These are phyloP conservation scores for Pempheris klunzingeri DNA, from an alignment of 2,797 vertebrate genomes.

Conservation along the genomic window DNA sequence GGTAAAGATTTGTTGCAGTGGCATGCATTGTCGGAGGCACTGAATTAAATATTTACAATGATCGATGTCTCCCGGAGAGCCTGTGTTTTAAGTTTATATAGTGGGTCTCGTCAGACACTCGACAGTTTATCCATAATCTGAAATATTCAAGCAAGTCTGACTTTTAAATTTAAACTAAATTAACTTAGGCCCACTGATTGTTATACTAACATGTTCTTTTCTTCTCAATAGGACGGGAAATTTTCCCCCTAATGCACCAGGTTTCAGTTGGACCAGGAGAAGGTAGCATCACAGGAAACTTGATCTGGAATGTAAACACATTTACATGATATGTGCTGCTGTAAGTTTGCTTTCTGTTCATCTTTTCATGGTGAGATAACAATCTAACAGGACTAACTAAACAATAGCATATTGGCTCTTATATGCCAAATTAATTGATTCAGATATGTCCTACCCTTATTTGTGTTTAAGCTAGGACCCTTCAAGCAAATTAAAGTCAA, in stretches of 20 bases:
- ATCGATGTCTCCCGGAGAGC: conserved; percentile 78
- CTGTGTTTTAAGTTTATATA: conserved; percentile 80
- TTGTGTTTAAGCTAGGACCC: conserved; percentile 51
- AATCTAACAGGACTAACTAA: not conserved
- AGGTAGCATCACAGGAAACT: not conserved
- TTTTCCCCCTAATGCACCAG: not conserved
- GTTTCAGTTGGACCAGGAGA: not conserved
- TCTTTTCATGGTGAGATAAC: not conserved
- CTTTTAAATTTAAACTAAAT: conserved; percentile 15
- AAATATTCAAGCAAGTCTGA: conserved; percentile 69
- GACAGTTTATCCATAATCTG: conserved; percentile 79
- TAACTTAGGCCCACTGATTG: conserved; percentile 10
- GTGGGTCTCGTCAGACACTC: conserved; percentile 71
- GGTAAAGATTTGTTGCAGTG: conserved; percentile 81
- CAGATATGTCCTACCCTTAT: conserved; percentile 8
- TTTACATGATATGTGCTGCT: not conserved
- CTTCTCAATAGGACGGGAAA: not conserved
- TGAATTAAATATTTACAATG: conserved; percentile 86
- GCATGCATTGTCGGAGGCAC: conserved; percentile 78
- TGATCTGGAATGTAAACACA: not conserved
- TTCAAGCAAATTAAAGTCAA: conserved; percentile 54
- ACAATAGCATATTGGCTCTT: not conserved
- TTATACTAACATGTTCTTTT: conserved; percentile 4
- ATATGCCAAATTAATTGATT: conserved; percentile 18
- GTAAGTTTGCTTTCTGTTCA: not conserved